These are phyloP conservation scores for Willisornis vidua DNA, from an alignment of 2,113 vertebrate genomes.

Conservation along the genomic window DNA sequence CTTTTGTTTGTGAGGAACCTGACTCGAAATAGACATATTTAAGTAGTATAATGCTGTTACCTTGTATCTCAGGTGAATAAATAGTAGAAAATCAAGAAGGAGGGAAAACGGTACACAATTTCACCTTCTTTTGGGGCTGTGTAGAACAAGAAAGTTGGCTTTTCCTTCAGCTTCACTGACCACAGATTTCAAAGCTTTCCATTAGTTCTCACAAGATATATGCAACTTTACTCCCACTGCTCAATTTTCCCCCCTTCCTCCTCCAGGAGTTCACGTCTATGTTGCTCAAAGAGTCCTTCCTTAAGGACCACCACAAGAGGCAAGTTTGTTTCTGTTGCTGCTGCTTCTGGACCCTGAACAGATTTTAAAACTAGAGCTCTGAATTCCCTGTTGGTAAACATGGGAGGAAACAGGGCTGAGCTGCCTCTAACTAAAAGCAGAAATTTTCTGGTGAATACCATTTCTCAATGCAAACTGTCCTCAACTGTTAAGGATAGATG, in stretches of 20 bases:
- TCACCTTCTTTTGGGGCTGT: neutral
- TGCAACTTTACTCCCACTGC: neutral
- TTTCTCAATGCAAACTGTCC: neutral
- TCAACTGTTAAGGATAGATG: neutral
- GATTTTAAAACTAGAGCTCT: neutral
- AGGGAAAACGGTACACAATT: neutral
- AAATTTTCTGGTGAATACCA: neutral
- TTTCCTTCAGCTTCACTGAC: neutral
- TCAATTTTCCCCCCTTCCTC: neutral
- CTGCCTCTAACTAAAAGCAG: neutral
- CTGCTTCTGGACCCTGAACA: neutral
- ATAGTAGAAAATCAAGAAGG: neutral
- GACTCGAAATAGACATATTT: accelerated
- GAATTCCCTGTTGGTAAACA: neutral
- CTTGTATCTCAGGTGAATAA: neutral
- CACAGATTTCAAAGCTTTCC: neutral
- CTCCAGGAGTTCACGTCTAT: neutral
- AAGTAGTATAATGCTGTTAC: neutral
- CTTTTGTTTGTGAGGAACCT: neutral
- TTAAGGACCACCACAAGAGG: neutral
- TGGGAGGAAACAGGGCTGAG: neutral
- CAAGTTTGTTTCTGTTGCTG: neutral
- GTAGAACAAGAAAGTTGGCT: neutral
- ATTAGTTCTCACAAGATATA: neutral
- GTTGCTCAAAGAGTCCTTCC: neutral